Evolutionary conservation across 2,888 invertebrate species (phyloP).

Genomic region (Colletes collaris): DNA sequence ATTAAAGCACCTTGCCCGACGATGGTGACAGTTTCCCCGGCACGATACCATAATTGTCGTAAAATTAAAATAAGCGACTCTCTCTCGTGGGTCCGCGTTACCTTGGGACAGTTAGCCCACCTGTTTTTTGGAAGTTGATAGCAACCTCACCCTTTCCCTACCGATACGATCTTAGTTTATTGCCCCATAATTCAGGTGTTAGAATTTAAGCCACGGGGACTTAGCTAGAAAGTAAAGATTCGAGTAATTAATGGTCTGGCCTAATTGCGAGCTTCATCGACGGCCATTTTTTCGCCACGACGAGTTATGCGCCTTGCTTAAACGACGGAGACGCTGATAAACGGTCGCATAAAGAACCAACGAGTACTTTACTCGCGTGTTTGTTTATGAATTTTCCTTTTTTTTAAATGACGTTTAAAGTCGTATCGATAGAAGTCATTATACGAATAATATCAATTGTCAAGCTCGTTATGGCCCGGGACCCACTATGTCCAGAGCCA

Average conservation of each 20-base stretch:
- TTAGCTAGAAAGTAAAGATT: conserved; percentile 47
- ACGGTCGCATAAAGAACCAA: background rate
- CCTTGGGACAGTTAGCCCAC: conserved; percentile 16
- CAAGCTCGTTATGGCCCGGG: too few relatives aligned
- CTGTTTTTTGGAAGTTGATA: conserved; percentile 19
- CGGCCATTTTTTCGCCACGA: conserved; percentile 3
- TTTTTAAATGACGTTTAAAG: too few relatives aligned
- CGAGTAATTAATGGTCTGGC: conserved; percentile 41
- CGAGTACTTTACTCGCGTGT: background rate
- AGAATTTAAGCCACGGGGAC: conserved; percentile 17
- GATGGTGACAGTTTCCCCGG: conserved; percentile 10
- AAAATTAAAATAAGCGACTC: conserved; percentile 49
- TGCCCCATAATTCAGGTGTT: conserved; percentile 48
- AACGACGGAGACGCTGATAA: background rate
- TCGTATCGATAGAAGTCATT: too few relatives aligned
- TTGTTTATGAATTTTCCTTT: background rate
- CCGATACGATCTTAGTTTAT: conserved; percentile 59
- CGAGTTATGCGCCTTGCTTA: background rate
- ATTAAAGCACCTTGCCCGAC: conserved; percentile 42
- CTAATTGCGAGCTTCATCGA: conserved; percentile 40
- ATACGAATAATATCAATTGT: too few relatives aligned
- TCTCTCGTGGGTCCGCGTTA: background rate
- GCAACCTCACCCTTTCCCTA: background rate
- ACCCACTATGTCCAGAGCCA: too few relatives aligned
- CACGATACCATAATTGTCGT: conserved; percentile 41